Evolutionary conservation across 2,113 vertebrate species (phyloP), one percentile per base, ranked within the genome.

Genomic region (Haemorhous mexicanus): DNA sequence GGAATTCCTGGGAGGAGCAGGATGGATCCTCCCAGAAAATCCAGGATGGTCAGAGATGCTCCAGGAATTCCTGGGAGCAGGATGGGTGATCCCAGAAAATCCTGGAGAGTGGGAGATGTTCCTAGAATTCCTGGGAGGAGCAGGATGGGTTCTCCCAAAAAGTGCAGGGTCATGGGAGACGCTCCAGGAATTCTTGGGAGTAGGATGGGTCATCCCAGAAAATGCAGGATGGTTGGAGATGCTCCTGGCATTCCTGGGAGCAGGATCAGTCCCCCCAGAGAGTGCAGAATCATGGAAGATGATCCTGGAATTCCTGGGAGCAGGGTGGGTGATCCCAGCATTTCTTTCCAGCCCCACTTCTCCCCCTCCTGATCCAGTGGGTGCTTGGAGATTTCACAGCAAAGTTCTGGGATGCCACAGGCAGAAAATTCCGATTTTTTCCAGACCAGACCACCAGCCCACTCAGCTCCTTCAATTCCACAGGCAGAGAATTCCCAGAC

Each of bases 141-240:
- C 52, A n/a, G 17, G 13, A n/a, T 33, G 22, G 39, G 3, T 23
- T 4, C 2, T 16, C 28, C 23, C 53, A 35, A 7, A 53, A 53
- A 52, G 6, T 30, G 16, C 52, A 30, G 52, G 10, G 2, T 30
- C 28, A 53, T 33, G 18, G 30, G 18, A 55, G 53, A 33, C 20
- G 30, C 5, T 20, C 30, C 53, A 4, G 18, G 53, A 33, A 33
- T 21, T 55, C 53, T 11, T 9, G 24, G 24, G 69, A 55, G 11
- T 37, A 26, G 28, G 16, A 26, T 41, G 16, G 37, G 2, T 16
- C 39, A 4, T 35, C 44, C 9, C 9, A 14, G 23, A n/a, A 67
- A 26, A 2, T 32, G 1, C 12, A 49, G 13, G 6, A 18, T 13
- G 1, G 4, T 22, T 2, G 28, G 8, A 53, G 28, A 39, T 23